phyloP scores from a whole-genome alignment of 92 coral and sea anemone species.

The Galaxea fascicularis region DNA sequence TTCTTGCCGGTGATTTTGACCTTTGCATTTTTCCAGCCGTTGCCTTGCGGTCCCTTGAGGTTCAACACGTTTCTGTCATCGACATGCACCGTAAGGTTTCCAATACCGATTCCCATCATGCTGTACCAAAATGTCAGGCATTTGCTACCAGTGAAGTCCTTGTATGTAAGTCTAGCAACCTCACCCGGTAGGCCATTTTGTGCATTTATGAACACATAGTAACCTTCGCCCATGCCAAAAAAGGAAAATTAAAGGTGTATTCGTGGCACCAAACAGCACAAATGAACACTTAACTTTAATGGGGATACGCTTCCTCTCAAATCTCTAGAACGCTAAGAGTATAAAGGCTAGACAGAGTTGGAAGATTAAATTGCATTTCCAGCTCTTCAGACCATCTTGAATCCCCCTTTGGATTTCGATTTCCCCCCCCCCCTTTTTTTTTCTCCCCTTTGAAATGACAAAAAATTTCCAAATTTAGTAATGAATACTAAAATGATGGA shows the following conservation, averaged over 20 bases:
- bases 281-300: no score
- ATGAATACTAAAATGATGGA: no score
- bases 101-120: slow-evolving; percentile 43
- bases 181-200: neutral
- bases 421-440: no score
- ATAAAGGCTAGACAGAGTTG: no score
- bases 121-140: slow-evolving; percentile 65
- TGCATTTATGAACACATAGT: slow-evolving; percentile 52
- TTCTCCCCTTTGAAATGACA: no score
- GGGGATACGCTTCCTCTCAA: no score
- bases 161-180: slow-evolving; percentile 32
- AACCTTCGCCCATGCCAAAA: neutral
- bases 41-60: slow-evolving; percentile 26
- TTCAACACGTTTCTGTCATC: neutral
- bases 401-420: no score
- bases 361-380: no score
- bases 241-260: neutral
- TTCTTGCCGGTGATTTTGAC: slow-evolving; percentile 34
- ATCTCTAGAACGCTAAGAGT: no score
- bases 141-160: slow-evolving; percentile 34
- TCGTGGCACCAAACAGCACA: no score
- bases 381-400: no score
- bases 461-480: no score
- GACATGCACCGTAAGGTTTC: neutral
- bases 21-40: slow-evolving; percentile 46